Percentiles rank a stretch among this genome's conserved stretches.
Conservation (phyloP, 2,797 vertebrate genomes). For the Intellagama lesueurii region DNA sequence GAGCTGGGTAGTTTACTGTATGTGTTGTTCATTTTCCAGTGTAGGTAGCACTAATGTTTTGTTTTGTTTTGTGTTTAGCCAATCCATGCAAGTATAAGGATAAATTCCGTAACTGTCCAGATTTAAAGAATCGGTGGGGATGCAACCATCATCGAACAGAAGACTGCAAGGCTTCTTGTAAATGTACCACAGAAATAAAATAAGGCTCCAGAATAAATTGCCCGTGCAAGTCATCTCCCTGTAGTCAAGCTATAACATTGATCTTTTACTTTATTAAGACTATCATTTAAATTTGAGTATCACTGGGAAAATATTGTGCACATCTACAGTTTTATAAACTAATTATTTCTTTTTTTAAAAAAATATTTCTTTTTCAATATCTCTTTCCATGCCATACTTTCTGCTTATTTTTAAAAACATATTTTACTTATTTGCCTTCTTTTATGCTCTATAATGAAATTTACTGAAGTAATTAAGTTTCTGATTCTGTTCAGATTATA, state of each 20-base stretch:
- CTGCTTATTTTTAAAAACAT: neutral
- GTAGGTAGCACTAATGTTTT: neutral
- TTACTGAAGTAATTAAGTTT: neutral
- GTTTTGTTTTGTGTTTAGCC: neutral
- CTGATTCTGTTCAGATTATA: neutral
- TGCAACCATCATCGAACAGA: neutral
- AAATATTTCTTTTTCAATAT: neutral
- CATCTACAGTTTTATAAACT: neutral
- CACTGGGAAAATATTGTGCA: neutral
- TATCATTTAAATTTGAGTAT: neutral
- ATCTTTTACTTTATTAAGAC: neutral
- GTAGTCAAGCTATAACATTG: neutral
- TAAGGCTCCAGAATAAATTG: neutral
- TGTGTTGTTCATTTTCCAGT: neutral
- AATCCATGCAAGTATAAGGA: neutral
- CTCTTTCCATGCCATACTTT: neutral
- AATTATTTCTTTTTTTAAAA: neutral
- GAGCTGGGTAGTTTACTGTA: neutral
- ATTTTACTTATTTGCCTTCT: neutral
- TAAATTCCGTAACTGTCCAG: rapidly evolving
- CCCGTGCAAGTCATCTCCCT: neutral
- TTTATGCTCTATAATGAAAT: neutral
- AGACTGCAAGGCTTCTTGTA: neutral
- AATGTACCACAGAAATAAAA: conserved; percentile 12
- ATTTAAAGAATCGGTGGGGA: neutral